Evolutionary conservation across 1,140 invertebrate genomes (phyloP), one percentile per base, ranked within the genome.

Genomic region (Ips nitidus): DNA sequence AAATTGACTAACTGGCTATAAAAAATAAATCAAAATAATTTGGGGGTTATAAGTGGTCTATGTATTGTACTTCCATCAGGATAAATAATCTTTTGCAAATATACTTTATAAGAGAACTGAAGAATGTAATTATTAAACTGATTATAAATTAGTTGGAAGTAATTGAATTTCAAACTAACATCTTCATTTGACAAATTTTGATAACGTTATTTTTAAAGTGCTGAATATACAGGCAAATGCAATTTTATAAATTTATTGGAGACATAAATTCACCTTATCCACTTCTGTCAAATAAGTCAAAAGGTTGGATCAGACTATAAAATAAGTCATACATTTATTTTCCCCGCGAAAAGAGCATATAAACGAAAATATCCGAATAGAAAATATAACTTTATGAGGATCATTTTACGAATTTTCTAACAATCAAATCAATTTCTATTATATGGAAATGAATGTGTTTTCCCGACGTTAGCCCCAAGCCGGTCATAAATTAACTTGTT

Each of bases 341-440:
- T 50, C 45, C 45, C 7, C 7, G 22, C 45, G 7, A 50, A 50
- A 50, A 50, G 45, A 6, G 45, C 22, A 22, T 22, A 22, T 22
- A 22, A 22, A 22, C 22, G 22, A 22, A 22, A 22, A 22, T 22
- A 22, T 22, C 22, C 22, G 22, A 22, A 22, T 22, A 22, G 57
- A 59, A 36, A 59, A 40, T 40, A 59, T 59, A 59, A 40, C 7
- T 38, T 41, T 41, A 59, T 7, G 4, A 7, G 41, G 45, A 8
- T 59, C 40, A 40, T 59, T 38, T 41, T 8, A 7, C 57, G 52
- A 37, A 37, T n/a, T 50, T 41, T 55, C 8, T 6, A 37, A 55
- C 52, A 55, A 55, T 55, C 52, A 55, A 55, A 22, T 55, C 37
- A 55, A 55, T 22, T 55, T 55, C 8, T 55, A 22, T 22, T 22